Percentiles rank a stretch among this genome's conserved stretches.
These are phyloP conservation scores for Ophraella communa DNA, from an alignment of 2,888 invertebrate genomes.

Conservation along the genomic window DNA sequence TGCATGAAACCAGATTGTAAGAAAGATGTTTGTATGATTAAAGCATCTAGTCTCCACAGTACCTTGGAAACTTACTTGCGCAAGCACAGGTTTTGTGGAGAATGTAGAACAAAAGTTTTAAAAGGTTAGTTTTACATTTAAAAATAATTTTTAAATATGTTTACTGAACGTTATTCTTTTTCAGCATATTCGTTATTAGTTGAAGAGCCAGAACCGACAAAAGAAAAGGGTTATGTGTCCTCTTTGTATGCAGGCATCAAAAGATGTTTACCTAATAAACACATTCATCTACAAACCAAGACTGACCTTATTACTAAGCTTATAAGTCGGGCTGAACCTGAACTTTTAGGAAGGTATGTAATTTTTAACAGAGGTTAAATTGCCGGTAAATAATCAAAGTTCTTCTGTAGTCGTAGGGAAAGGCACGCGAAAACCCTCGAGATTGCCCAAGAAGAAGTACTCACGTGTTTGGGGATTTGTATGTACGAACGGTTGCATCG, in stretches of 20 bases:
- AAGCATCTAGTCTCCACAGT: constrained; percentile 81
- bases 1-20: constrained; percentile 81
- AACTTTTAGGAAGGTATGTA: constrained; percentile 78
- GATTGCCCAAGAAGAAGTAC: constrained; percentile 95
- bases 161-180: constrained; percentile 26
- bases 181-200: constrained; percentile 86
- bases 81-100: constrained; percentile 93
- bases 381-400: neutral
- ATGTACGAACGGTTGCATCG: constrained; percentile 89
- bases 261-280: constrained; percentile 83
- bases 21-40: constrained; percentile 86
- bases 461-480: constrained; percentile 93
- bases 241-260: constrained; percentile 86
- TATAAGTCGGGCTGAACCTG: constrained; percentile 90
- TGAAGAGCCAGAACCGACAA: constrained; percentile 80
- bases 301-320: constrained; percentile 88
- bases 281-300: constrained; percentile 86
- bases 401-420: constrained; percentile 81
- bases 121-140: constrained; percentile 50
- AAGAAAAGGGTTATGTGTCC: constrained; percentile 89
- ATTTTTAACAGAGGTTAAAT: neutral
- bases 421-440: constrained; percentile 96
- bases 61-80: constrained; percentile 89
- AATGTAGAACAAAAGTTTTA: constrained; percentile 89
- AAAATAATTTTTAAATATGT: neutral